These are phyloP conservation scores for Drosophila colorata DNA, from an alignment of 2,888 invertebrate species.

Conservation along the genomic window DNA sequence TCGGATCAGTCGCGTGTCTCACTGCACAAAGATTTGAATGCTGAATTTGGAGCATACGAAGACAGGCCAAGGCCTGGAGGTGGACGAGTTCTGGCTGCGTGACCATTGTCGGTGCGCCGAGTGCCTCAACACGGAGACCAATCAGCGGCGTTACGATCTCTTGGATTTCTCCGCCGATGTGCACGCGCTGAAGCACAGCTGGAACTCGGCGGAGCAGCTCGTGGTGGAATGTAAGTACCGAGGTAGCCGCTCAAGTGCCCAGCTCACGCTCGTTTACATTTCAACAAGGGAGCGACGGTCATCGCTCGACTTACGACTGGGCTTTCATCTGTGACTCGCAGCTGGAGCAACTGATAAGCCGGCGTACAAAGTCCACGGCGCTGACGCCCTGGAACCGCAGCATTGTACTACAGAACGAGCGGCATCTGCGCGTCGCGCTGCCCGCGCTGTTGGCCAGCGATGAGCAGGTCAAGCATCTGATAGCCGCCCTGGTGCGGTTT, in stretches of 20 bases:
- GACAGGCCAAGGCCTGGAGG: slow-evolving; percentile 60
- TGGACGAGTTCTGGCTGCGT: slow-evolving; percentile 83
- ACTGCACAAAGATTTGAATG: slow-evolving; percentile 44
- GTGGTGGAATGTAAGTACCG: slow-evolving; percentile 86
- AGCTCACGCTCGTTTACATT: neutral
- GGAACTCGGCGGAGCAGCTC: slow-evolving; percentile 71
- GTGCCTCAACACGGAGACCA: slow-evolving; percentile 88
- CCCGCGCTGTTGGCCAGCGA: slow-evolving; percentile 86
- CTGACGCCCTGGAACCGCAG: slow-evolving; percentile 86
- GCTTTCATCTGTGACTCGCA: slow-evolving; percentile 62
- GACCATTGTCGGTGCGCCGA: slow-evolving; percentile 86
- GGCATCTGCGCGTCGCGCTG: slow-evolving; percentile 84
- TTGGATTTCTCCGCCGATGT: slow-evolving; percentile 86
- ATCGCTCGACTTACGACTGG: slow-evolving; percentile 53
- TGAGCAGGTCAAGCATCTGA: slow-evolving; percentile 85
- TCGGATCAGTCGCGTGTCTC: slow-evolving; percentile 8
- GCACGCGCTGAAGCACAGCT: slow-evolving; percentile 79
- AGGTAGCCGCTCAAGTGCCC: too few relatives aligned
- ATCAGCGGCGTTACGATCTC: slow-evolving; percentile 87
- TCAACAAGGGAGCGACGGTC: slow-evolving; percentile 58
- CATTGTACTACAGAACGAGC: slow-evolving; percentile 84
- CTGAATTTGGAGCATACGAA: slow-evolving; percentile 59
- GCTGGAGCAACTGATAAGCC: slow-evolving; percentile 62
- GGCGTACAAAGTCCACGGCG: slow-evolving; percentile 46
- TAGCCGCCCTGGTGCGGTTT: slow-evolving; percentile 84